These are phyloP conservation scores for Petrolisthes manimaculis DNA, from an alignment of 2,888 invertebrate genomes.

Conservation along the genomic window DNA sequence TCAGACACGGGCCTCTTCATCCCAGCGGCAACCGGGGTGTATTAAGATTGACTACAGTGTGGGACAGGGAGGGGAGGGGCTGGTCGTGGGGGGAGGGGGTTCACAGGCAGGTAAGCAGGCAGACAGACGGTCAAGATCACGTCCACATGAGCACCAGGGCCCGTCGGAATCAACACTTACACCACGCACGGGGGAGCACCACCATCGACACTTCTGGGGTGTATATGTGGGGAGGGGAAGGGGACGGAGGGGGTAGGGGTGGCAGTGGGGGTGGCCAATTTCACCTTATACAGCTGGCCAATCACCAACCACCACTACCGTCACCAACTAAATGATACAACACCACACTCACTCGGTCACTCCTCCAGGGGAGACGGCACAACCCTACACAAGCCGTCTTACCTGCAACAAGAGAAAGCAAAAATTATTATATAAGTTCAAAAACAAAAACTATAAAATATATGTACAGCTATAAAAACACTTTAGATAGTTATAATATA, in stretches of 20 bases:
- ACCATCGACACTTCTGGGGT: conserved; percentile 8
- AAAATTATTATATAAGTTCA: not conserved
- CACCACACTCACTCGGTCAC: conserved; percentile 39
- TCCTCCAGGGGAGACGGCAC: conserved; percentile 47
- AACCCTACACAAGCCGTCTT: conserved; percentile 53
- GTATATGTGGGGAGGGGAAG: not conserved
- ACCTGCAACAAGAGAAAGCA: conserved; percentile 41
- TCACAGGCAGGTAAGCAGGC: conserved; percentile 8
- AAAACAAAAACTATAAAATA: not conserved
- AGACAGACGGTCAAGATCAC: conserved; percentile 31
- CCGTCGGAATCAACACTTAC: conserved; percentile 42
- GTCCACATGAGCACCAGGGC: conserved; percentile 44
- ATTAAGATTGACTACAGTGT: not conserved
- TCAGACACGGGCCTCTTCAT: conserved; percentile 59
- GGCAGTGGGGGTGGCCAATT: conserved; percentile 21
- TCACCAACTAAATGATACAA: conserved; percentile 36
- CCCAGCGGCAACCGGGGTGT: conserved; percentile 45
- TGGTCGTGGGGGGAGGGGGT: not conserved
- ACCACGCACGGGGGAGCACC: conserved; percentile 21
- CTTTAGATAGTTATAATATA: too few relatives aligned
- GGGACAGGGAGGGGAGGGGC: conserved; percentile 10
- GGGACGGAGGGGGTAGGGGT: conserved; percentile 24
- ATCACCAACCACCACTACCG: conserved; percentile 35
- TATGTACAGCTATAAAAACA: not conserved
- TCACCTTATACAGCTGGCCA: conserved; percentile 22